Evolutionary conservation across 2,113 vertebrate genomes (phyloP).

Genomic region (Pagrus major): DNA sequence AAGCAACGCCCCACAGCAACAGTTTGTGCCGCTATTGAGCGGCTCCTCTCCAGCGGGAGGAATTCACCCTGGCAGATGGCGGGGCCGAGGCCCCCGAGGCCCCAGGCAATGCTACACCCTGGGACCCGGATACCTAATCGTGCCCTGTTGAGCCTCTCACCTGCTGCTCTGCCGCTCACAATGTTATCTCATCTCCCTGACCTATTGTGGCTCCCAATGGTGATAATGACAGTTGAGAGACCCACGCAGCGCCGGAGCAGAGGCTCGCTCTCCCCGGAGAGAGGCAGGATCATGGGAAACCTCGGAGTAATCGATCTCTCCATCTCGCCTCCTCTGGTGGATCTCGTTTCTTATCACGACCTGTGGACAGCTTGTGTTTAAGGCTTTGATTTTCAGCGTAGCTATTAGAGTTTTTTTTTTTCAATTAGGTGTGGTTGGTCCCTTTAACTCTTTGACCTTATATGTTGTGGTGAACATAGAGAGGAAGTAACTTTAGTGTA

Average conservation of each 20-base stretch:
- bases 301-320: constrained; percentile 76
- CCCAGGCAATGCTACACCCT: constrained; percentile 86
- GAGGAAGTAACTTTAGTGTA: background rate
- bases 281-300: constrained; percentile 81
- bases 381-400: constrained; percentile 38
- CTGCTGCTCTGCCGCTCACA: constrained; percentile 80
- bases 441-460: background rate
- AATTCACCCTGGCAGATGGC: constrained; percentile 85
- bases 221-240: constrained; percentile 83
- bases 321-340: constrained; percentile 57
- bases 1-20: constrained; percentile 74
- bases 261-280: constrained; percentile 75
- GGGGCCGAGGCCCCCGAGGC: constrained; percentile 75
- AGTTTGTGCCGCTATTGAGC: constrained; percentile 69
- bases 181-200: constrained; percentile 87
- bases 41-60: constrained; percentile 50
- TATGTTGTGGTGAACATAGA: background rate
- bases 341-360: constrained; percentile 70
- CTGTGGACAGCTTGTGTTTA: constrained; percentile 34
- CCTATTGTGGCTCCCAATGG: constrained; percentile 80
- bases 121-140: constrained; percentile 85
- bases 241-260: constrained; percentile 64
- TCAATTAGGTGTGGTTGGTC: background rate
- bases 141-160: constrained; percentile 83
- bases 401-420: background rate